These are phyloP conservation scores for Isaurus tuberculatus DNA, from an alignment of 92 coral and sea anemone species.

Conservation along the genomic window DNA sequence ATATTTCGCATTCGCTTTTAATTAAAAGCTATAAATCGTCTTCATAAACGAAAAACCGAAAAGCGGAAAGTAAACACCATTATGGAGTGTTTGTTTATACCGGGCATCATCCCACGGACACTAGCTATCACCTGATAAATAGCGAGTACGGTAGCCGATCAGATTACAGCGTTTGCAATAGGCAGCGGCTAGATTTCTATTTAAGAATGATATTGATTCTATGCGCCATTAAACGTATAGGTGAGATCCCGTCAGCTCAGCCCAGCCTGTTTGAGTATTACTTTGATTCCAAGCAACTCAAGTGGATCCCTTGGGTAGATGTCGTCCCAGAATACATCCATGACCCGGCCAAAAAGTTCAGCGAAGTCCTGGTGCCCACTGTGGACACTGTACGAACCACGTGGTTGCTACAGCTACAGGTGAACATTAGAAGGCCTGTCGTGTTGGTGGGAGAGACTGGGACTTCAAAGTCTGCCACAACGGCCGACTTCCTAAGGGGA, in stretches of 20 bases:
- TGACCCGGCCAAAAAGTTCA: constrained; percentile 93
- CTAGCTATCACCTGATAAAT: too few species aligned
- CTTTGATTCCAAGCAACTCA: constrained; percentile 86
- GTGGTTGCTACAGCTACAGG: constrained; percentile 98
- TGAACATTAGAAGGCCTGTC: constrained; percentile 90
- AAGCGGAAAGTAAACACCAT: too few species aligned
- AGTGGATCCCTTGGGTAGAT: constrained; percentile 97
- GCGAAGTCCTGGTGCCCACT: constrained; percentile 98
- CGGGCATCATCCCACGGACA: too few species aligned
- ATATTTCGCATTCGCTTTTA: too few species aligned
- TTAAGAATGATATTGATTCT: too few species aligned
- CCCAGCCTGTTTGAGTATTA: constrained; percentile 88
- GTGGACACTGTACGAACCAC: constrained; percentile 98
- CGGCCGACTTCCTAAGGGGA: constrained; percentile 88
- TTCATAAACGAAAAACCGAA: too few species aligned
- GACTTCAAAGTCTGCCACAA: constrained; percentile 96
- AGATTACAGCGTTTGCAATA: too few species aligned
- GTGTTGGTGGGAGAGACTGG: constrained; percentile 99
- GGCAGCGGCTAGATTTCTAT: too few species aligned
- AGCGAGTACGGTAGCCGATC: too few species aligned
- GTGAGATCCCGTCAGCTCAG: constrained; percentile 96
- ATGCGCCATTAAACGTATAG: constrained; percentile 33
- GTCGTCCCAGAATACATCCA: constrained; percentile 93
- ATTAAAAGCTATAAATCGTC: too few species aligned
- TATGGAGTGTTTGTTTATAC: too few species aligned